These are phyloP conservation scores for Oxyura jamaicensis DNA, from an alignment of 2,113 vertebrate genomes.

Conservation along the genomic window DNA sequence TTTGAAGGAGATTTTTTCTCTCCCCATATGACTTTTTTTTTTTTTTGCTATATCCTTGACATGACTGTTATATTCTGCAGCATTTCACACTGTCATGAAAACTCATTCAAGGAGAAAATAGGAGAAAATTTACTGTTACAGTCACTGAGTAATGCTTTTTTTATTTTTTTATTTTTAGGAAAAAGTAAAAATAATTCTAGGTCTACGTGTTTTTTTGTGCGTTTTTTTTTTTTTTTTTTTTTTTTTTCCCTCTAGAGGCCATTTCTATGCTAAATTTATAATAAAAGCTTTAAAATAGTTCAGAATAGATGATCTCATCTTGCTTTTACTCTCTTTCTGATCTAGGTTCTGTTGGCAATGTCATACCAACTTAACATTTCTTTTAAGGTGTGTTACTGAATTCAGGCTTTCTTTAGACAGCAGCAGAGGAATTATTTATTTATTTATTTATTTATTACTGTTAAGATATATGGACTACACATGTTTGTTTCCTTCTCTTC, in stretches of 20 bases:
- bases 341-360: neutral
- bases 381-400: neutral
- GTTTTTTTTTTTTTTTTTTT: neutral
- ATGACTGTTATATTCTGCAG: neutral
- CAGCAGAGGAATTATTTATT: neutral
- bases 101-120: conserved; percentile 22
- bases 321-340: neutral
- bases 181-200: conserved; percentile 4
- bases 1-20: neutral
- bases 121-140: conserved; percentile 31
- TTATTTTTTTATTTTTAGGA: conserved; percentile 21
- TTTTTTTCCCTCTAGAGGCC: neutral
- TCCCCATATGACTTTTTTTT: neutral
- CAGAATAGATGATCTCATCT: neutral
- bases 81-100: conserved; percentile 20
- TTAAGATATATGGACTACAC: neutral
- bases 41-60: neutral
- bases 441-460: neutral
- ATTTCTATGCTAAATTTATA: neutral
- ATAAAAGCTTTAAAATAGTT: conserved; percentile 4
- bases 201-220: neutral
- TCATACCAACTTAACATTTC: neutral
- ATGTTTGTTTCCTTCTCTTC: neutral
- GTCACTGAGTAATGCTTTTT: neutral
- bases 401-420: neutral